Conservation (phyloP, 2,888 invertebrate genomes). For the Caenorhabditis imperialis region DNA sequence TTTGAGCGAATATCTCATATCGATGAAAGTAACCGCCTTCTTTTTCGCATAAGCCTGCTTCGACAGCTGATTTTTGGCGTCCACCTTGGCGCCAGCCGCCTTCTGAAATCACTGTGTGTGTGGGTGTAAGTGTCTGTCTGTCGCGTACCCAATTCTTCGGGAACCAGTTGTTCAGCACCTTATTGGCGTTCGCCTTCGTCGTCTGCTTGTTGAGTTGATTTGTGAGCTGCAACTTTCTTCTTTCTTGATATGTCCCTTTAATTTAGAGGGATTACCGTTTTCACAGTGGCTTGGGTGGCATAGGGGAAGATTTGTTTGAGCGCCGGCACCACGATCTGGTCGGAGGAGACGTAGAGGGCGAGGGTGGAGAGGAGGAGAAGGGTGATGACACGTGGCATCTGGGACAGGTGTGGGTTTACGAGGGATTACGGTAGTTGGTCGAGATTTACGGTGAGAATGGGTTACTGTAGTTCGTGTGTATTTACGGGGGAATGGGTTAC, state of each 20-base stretch:
- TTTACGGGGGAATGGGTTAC: too few species aligned
- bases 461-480: too few species aligned
- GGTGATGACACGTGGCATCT: slow-evolving; percentile 3
- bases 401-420: too few species aligned
- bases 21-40: slow-evolving; percentile 38
- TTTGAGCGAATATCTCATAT: slow-evolving; percentile 42
- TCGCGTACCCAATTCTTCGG: slow-evolving; percentile 41
- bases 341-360: slow-evolving; percentile 10
- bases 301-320: slow-evolving; percentile 39
- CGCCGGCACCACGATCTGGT: slow-evolving; percentile 34
- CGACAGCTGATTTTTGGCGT: slow-evolving; percentile 35
- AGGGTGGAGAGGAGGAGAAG: slow-evolving; percentile 1
- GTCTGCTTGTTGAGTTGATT: slow-evolving; percentile 45
- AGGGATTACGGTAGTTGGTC: too few species aligned
- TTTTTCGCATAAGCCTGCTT: slow-evolving; percentile 46
- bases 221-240: too few species aligned
- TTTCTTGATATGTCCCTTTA: too few species aligned
- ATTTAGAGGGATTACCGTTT: too few species aligned
- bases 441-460: too few species aligned
- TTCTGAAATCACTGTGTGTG: slow-evolving; percentile 20
- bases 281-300: slow-evolving; percentile 27
- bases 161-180: slow-evolving; percentile 34
- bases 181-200: slow-evolving; percentile 29
- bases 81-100: slow-evolving; percentile 26
- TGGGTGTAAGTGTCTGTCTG: too few species aligned